Conservation (phyloP, 2,888 invertebrate genomes). For the Zygaena filipendulae region DNA sequence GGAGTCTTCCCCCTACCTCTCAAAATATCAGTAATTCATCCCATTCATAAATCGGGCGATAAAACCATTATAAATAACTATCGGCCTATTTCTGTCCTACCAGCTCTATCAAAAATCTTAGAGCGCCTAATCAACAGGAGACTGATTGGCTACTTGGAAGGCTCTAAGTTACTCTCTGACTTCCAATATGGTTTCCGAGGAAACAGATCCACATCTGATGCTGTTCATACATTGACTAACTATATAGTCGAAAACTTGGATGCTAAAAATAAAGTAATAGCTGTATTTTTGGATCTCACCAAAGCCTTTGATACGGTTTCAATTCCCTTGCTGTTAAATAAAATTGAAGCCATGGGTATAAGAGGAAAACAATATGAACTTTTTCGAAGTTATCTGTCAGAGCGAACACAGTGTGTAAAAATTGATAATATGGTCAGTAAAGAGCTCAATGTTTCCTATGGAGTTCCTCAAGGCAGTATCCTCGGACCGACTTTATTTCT, state of each 20-base stretch:
- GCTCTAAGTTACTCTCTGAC: background rate
- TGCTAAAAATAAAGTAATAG: background rate
- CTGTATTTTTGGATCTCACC: background rate
- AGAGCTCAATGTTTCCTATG: background rate
- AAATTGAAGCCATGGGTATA: background rate
- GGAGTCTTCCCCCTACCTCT: constrained; percentile 9
- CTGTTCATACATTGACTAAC: background rate
- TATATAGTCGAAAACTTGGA: background rate
- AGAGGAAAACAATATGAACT: background rate
- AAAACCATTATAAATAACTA: background rate
- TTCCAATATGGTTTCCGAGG: background rate
- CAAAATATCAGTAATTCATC: constrained; percentile 6
- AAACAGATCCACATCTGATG: background rate
- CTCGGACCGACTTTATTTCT: background rate
- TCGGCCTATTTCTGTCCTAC: background rate
- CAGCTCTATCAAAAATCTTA: background rate
- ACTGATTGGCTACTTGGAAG: background rate
- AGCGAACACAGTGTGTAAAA: background rate
- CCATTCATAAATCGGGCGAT: background rate
- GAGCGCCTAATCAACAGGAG: background rate
- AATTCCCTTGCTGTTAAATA: constrained; percentile 3
- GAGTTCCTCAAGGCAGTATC: background rate
- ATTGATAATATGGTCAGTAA: background rate
- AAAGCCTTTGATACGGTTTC: background rate
- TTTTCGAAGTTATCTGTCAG: background rate